Conservation (phyloP, 2,888 invertebrate species). For the Ceratothoa steindachneri region DNA sequence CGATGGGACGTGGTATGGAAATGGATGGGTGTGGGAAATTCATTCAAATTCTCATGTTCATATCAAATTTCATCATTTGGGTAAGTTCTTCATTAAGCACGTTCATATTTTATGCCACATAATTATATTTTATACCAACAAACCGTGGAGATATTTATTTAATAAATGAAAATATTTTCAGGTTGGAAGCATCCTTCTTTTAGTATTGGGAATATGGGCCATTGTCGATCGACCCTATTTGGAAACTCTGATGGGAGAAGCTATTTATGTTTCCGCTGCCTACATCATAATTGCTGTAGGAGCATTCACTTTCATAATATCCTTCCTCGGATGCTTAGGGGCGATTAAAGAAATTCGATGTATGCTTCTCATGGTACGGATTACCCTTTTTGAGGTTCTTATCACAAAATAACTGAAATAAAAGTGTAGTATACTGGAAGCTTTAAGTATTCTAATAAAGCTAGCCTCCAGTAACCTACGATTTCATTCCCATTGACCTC, state of each 20-base stretch:
- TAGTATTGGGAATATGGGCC: conserved; percentile 79
- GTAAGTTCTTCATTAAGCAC: conserved; percentile 61
- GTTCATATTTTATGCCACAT: neutral
- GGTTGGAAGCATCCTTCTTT: conserved; percentile 73
- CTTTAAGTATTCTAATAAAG: too few species aligned
- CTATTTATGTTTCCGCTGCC: conserved; percentile 79
- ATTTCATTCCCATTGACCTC: too few species aligned
- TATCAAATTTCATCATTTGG: conserved; percentile 76
- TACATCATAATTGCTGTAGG: conserved; percentile 79
- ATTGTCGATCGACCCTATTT: conserved; percentile 77
- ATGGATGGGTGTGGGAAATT: conserved; percentile 85
- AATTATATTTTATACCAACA: too few species aligned
- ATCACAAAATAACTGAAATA: too few species aligned
- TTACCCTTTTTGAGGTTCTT: too few species aligned
- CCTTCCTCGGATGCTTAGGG: conserved; percentile 87
- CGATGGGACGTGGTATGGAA: conserved; percentile 53
- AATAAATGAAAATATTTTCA: conserved; percentile 55
- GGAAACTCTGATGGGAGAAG: conserved; percentile 77
- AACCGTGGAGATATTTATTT: too few species aligned
- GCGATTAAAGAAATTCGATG: conserved; percentile 92
- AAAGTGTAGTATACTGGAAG: too few species aligned
- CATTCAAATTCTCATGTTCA: conserved; percentile 79
- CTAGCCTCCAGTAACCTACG: too few species aligned
- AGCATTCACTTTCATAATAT: conserved; percentile 71
- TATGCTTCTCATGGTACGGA: conserved; percentile 78